Evolutionary conservation across 2,888 invertebrate species (phyloP), one percentile per base, ranked within the genome.

Genomic region (Ennomos quercinarius): DNA sequence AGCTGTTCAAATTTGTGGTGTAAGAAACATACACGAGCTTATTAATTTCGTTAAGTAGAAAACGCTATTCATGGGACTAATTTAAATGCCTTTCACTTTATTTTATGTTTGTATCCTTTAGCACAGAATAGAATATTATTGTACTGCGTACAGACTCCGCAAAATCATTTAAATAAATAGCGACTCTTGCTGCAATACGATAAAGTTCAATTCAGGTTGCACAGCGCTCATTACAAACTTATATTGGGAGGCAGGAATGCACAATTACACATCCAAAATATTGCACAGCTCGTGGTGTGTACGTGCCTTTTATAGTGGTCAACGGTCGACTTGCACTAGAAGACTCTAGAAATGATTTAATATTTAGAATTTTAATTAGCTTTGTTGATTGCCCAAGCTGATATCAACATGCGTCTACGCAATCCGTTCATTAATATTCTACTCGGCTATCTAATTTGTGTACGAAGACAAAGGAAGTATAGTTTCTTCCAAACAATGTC

Each of bases 381-480:
- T 48, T 54, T 57, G 57, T 65, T 55, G 66, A 69, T 70, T 55
- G 59, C 34, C 57, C 52, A 59, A 45, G 53, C 55, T 63, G 70
- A 71, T 70, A 70, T 62, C 44, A 59, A 54, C 57, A 40, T 59
- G 58, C 59, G 47, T 64, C 53, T 63, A 73, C 71, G 68, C 74
- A 72, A 71, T 61, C 69, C 69, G 74, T 81, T 83, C 75, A 89
- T 91, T 90, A 81, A 80, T 86, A 91, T 91, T 89, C 89, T 64
- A 67, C 60, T 71, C 76, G 70, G 77, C 76, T 80, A 75, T 78
- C 83, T 87, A 86, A 88, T 89, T 89, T 88, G 86, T 86, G 79
- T 86, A 81, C 55, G 76, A 77, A 85, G 76, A 78, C 81, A 80
- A 75, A 89, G 91, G 90, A 91, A 89, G 86, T 86, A 73, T 86